These are phyloP conservation scores for Dioctria linearis DNA, from an alignment of 2,888 invertebrate genomes.

Conservation along the genomic window DNA sequence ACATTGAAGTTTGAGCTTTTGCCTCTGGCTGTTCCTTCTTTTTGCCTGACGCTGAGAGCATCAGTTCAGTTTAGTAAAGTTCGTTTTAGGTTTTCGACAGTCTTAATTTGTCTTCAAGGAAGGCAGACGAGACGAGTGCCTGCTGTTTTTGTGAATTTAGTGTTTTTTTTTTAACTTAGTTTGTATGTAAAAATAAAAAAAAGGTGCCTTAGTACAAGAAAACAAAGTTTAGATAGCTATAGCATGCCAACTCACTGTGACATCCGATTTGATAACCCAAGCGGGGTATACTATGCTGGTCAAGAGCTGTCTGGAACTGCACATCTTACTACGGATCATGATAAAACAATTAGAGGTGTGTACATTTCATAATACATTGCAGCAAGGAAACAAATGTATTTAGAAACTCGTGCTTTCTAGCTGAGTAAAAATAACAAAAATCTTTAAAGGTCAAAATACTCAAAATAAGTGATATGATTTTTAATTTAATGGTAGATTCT, in stretches of 20 bases:
- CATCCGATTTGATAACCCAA: slow-evolving; percentile 34
- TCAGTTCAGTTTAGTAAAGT: no score
- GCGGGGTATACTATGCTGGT: slow-evolving; percentile 41
- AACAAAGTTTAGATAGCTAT: not conserved
- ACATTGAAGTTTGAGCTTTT: no score
- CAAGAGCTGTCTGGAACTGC: slow-evolving; percentile 38
- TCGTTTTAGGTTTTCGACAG: no score
- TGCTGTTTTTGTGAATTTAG: not conserved
- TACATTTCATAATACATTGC: not conserved
- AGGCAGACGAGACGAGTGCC: not conserved
- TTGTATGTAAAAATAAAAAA: not conserved
- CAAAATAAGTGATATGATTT: no score
- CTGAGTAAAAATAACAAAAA: no score
- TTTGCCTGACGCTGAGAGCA: no score
- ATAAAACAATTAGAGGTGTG: slow-evolving; percentile 43
- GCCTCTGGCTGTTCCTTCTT: no score
- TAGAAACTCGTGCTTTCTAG: no score
- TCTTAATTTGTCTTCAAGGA: not conserved
- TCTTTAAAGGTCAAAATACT: no score
- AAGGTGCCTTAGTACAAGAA: not conserved
- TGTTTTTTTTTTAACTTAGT: not conserved
- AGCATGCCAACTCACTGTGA: slow-evolving; percentile 39
- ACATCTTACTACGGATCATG: slow-evolving; percentile 11
- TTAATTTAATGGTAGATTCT: no score
- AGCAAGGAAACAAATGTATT: no score